Base-by-base conservation (phyloP, 1,140 invertebrate genomes). In the Oncopodura yosiiana region DNA sequence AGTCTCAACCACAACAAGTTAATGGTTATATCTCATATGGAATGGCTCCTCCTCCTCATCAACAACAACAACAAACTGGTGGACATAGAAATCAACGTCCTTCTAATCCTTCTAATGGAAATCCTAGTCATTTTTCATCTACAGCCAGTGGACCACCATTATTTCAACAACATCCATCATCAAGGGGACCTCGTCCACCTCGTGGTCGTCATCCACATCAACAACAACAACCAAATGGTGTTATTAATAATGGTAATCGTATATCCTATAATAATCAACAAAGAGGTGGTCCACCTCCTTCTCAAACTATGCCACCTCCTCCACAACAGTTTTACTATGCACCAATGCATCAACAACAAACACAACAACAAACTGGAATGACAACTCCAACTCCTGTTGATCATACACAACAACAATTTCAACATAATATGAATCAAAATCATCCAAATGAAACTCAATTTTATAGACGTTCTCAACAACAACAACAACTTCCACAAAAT, bases 41-140 rank as follows among this genome's bases (percentile, higher is more conserved):
- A 14, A 49, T 49, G 46, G 36, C 46, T 23, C 6, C 14, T 6
- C 30, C 30, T 8, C 6, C 30, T 6, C 36, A 30, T 38, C 46
- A 36, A 49, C 46, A 36, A 49, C 46, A 30, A n/a, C n/a, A n/a
- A n/a, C n/a, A n/a, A n/a, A n/a, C n/a, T n/a, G n/a, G n/a, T n/a
- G n/a, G n/a, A n/a, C n/a, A n/a, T n/a, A n/a, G n/a, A n/a, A n/a
- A n/a, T n/a, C n/a, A n/a, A 38, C 46, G 46, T 30, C 26, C 46
- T 26, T 27, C 34, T 23, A 53, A 32, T 53, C 52, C 52, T 37
- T 36, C 45, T 45, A 45, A 30, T 49, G 49, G 39, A 43, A 42
- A 45, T 44, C 48, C 57, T 59, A 59, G 57, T 59, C 57, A 59
- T 37, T 46, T 54, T 44, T 36, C 57, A 39, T 45, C 45, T 48